These are phyloP conservation scores for Aleiodes leptofemur DNA, from an alignment of 2,888 invertebrate species.

Conservation along the genomic window DNA sequence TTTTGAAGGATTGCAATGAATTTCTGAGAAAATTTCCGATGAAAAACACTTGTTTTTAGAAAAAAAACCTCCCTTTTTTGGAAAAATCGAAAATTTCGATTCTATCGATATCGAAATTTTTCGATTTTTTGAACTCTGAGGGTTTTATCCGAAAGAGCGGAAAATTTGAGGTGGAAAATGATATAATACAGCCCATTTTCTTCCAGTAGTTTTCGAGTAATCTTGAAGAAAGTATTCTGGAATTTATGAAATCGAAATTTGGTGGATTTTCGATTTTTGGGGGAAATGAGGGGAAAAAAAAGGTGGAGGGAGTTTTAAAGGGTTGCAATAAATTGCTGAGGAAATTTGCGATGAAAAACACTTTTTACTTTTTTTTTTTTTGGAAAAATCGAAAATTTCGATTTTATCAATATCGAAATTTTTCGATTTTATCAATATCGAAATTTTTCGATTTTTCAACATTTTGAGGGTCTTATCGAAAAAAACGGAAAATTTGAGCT, in stretches of 20 bases:
- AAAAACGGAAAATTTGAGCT: no score
- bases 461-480: neutral
- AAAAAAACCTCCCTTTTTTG: neutral
- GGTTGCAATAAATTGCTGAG: no score
- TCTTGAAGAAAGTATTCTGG: no score
- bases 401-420: neutral
- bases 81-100: constrained; percentile 13
- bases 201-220: no score
- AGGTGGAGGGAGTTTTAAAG: no score
- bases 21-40: neutral
- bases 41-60: constrained; percentile 6
- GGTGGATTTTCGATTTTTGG: no score
- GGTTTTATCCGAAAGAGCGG: no score
- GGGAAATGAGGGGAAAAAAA: no score
- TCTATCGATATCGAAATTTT: neutral
- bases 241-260: no score
- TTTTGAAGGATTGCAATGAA: no score
- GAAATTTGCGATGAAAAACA: constrained; percentile 15
- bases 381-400: constrained; percentile 4
- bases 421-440: neutral
- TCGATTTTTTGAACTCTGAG: neutral
- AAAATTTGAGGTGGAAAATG: no score
- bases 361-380: neutral
- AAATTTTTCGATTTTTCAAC: neutral
- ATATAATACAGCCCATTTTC: no score